Evolutionary conservation across 2,113 vertebrate species (phyloP), one percentile per base, ranked within the genome.

Genomic region (Chitala chitala): DNA sequence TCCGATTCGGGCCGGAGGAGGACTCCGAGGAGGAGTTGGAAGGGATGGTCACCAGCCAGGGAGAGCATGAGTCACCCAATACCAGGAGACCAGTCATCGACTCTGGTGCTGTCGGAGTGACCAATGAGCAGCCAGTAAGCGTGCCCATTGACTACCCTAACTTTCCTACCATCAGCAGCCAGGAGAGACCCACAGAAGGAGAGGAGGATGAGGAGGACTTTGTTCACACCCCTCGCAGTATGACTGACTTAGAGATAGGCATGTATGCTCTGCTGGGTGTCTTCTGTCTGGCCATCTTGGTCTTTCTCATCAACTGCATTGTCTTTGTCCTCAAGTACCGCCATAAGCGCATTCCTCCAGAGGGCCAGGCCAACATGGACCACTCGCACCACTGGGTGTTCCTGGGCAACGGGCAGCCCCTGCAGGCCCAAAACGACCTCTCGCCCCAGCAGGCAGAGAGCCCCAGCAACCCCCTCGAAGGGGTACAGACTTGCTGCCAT

Each of bases 301-400:
- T 98, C 77, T 99, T 99, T 83, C 95, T 99, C 78, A 98, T 99
- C 90, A 99, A 99, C 90, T 99, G 97, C 83, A 94, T 98, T 1
- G 96, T 98, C 50, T 99, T 99, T 3, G 96, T 98, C 81, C 90
- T 99, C 2, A 96, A 97, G 40, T 99, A 99, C 78, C 92, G 95
- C 46, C 96, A 98, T 80, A 98, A 98, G 85, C 89, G 96, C 50
- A 95, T 98, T 79, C 96, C 96, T 0, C 95, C 97, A 0, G 96
- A 98, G 76, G 97, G 96, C 40, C 95, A 98, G 86, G 96, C 95
- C 89, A 98, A 96, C 87, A 95, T 93, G 93, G 97, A 98, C 89
- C 96, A 98, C 64, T 98, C 96, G 1, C 97, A 98, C 81, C 96
- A 99, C 86, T 99, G 97, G 97, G 97, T 98, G 80, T 99, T 98